Percentiles rank a stretch among this genome's conserved stretches.
Conservation (phyloP, 2,113 vertebrate species). For the Larimichthys crocea region DNA sequence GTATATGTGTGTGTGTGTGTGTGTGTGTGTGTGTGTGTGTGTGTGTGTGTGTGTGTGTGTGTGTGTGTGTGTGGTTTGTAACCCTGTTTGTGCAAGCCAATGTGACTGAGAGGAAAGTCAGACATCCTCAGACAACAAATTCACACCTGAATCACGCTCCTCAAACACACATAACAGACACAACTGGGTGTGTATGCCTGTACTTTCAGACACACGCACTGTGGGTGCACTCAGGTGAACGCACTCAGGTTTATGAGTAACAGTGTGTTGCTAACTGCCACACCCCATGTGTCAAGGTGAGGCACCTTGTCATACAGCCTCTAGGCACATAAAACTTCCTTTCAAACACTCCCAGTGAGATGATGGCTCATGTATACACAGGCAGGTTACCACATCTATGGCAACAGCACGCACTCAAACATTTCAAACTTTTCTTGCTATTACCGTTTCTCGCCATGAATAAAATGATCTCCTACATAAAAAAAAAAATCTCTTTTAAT, state of each 20-base stretch:
- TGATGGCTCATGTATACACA: background rate
- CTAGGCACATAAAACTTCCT: conserved; percentile 66
- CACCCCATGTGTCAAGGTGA: conserved; percentile 62
- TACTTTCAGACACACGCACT: conserved; percentile 6
- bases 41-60: background rate
- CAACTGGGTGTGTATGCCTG: conserved; percentile 59
- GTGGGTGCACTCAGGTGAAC: background rate
- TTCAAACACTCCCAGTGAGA: conserved; percentile 50
- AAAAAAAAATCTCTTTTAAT: background rate
- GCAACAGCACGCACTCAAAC: background rate
- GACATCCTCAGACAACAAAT: conserved; percentile 79
- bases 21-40: background rate
- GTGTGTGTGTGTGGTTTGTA: background rate
- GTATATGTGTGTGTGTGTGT: background rate
- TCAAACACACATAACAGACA: conserved; percentile 70
- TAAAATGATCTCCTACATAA: background rate
- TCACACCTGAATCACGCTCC: conserved; percentile 87
- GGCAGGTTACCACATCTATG: conserved; percentile 4
- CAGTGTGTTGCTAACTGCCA: conserved; percentile 51
- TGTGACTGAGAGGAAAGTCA: conserved; percentile 67
- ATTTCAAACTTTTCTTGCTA: background rate
- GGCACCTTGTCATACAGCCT: conserved; percentile 53
- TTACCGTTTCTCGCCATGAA: background rate
- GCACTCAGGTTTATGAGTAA: conserved; percentile 66
- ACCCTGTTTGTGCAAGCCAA: conserved; percentile 11